A percentile compares a stretch with the other conserved stretches of the same genome.
Conservation (phyloP, 2,888 invertebrate species). For the Leptarthrus brevirostris region DNA sequence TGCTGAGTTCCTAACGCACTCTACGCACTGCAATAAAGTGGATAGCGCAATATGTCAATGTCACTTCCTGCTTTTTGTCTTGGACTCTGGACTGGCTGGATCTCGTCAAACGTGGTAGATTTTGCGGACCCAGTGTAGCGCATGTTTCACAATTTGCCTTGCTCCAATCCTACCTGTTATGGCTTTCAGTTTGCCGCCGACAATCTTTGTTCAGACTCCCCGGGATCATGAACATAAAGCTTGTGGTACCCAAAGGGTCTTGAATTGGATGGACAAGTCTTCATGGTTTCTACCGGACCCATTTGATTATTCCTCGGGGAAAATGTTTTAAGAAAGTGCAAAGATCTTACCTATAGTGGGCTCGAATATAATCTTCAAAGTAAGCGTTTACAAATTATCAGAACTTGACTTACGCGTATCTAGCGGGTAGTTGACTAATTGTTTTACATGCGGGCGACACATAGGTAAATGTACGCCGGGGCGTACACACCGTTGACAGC, state of each 20-base stretch:
- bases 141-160: slow-evolving; percentile 1
- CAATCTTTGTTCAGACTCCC: slow-evolving; percentile 15
- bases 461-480: slow-evolving; percentile 1
- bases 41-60: slow-evolving; percentile 42
- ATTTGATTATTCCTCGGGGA: not conserved
- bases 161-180: not conserved
- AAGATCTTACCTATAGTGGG: not conserved
- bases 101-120: slow-evolving; percentile 38
- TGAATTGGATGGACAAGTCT: no score
- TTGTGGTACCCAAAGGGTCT: no score
- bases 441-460: slow-evolving; percentile 33
- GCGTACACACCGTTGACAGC: not conserved
- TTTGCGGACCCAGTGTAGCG: not conserved
- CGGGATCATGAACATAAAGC: no score
- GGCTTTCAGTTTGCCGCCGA: not conserved
- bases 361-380: not conserved
- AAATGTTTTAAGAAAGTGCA: slow-evolving; percentile 35
- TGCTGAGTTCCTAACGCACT: slow-evolving; percentile 38
- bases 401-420: slow-evolving; percentile 36
- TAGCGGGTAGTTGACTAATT: slow-evolving; percentile 22
- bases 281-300: no score
- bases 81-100: not conserved
- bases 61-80: slow-evolving; percentile 42
- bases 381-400: slow-evolving; percentile 39
- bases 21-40: slow-evolving; percentile 16